A percentile compares a stretch with the other conserved stretches of the same genome.
phyloP scores from a whole-genome alignment of 2,113 vertebrate species.

The Silurus meridionalis region DNA sequence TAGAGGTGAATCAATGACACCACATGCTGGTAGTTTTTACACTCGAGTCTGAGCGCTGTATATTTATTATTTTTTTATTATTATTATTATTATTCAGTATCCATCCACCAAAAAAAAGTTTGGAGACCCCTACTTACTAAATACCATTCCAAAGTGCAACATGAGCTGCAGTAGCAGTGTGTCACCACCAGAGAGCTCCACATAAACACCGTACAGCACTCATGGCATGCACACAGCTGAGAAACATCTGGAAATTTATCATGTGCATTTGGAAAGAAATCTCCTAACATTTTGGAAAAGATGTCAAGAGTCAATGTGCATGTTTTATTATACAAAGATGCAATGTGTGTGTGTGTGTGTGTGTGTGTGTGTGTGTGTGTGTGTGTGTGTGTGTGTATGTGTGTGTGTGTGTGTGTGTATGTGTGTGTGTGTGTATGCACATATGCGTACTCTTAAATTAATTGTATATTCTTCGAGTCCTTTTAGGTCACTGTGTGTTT shows the following conservation, averaged over 20 bases:
- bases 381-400: background rate
- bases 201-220: background rate
- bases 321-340: background rate
- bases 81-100: too few species aligned
- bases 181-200: conserved; percentile 18
- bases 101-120: background rate
- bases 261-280: conserved; percentile 3
- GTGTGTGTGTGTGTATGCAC: background rate
- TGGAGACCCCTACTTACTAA: background rate
- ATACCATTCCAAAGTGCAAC: background rate
- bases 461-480: background rate
- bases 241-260: conserved; percentile 5
- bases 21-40: too few species aligned
- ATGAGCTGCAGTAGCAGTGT: background rate
- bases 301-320: background rate
- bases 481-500: background rate
- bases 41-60: too few species aligned
- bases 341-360: background rate
- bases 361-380: background rate
- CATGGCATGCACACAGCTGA: background rate
- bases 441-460: background rate
- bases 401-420: background rate
- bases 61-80: too few species aligned
- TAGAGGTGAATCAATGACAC: too few species aligned
- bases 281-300: conserved; percentile 11